phyloP scores from a whole-genome alignment of 2,797 vertebrate genomes.

The Galaxias olidus region DNA sequence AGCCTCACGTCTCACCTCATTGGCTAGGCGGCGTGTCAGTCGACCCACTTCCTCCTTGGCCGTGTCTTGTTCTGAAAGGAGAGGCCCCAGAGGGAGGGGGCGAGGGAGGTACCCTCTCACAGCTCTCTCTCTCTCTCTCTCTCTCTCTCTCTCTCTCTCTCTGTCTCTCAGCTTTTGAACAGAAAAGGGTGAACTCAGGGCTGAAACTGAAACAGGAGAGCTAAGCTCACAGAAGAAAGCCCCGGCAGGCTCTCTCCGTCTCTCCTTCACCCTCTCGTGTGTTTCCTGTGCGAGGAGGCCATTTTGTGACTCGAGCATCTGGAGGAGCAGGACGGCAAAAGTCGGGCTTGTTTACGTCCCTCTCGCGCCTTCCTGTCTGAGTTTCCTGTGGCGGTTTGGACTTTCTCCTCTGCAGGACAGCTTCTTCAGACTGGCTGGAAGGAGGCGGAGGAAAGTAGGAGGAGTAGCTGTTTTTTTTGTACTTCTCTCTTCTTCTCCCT shows the following conservation, averaged over 20 bases:
- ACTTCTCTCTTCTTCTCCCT: constrained; percentile 7
- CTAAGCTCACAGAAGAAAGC: constrained; percentile 71
- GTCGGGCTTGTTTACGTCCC: constrained; percentile 49
- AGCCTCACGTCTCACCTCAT: constrained; percentile 43
- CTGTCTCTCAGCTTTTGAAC: constrained; percentile 29
- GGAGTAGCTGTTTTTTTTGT: constrained; percentile 5
- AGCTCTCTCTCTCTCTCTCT: constrained; percentile 32
- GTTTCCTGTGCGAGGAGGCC: constrained; percentile 80
- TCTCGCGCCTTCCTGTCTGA: constrained; percentile 31
- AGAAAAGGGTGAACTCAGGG: constrained; percentile 59
- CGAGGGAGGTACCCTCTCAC: constrained; percentile 66
- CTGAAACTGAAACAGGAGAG: constrained; percentile 79
- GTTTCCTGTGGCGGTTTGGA: constrained; percentile 66
- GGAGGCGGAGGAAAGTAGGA: constrained; percentile 20
- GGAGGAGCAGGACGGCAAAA: constrained; percentile 60
- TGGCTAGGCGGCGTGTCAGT: constrained; percentile 73
- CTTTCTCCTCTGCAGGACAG: constrained; percentile 66
- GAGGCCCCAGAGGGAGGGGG: constrained; percentile 49
- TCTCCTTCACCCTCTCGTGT: constrained; percentile 52
- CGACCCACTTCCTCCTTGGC: constrained; percentile 79
- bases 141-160: constrained; percentile 13
- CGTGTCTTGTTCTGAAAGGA: constrained; percentile 57
- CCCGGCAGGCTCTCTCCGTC: constrained; percentile 60
- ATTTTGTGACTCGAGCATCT: constrained; percentile 71
- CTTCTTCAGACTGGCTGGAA: constrained; percentile 38